Evolutionary conservation across 2,797 vertebrate genomes (phyloP).

Genomic region (Loris lydekkerianus): DNA sequence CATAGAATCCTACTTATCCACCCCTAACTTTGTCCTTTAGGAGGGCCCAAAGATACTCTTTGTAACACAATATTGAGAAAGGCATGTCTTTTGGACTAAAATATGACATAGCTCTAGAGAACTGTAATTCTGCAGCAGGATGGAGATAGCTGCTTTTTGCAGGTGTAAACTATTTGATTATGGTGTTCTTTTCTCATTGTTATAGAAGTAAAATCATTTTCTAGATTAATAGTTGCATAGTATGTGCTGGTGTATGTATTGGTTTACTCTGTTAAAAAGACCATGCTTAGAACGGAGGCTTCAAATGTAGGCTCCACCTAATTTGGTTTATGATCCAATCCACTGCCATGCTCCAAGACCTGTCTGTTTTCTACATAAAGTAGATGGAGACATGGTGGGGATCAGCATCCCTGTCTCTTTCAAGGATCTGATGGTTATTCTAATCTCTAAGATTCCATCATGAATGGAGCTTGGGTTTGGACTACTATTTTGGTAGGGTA

Average conservation of each 20-base stretch:
- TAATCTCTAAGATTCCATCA: background rate
- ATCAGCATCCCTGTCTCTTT: background rate
- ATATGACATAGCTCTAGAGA: background rate
- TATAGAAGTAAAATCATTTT: background rate
- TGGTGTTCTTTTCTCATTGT: background rate
- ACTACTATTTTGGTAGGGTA: background rate
- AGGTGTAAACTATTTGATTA: background rate
- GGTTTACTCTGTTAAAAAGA: constrained; percentile 10
- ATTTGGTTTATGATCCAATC: background rate
- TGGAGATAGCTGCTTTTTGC: background rate
- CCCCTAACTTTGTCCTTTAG: background rate
- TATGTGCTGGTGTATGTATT: background rate
- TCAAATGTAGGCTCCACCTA: background rate
- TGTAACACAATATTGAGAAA: background rate
- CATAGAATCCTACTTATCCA: background rate
- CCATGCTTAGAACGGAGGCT: background rate
- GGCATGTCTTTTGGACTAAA: background rate
- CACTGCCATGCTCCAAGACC: background rate
- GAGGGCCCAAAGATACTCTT: background rate
- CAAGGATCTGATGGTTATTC: background rate
- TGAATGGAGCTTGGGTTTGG: background rate
- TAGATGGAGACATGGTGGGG: background rate
- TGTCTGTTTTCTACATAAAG: background rate
- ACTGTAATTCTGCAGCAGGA: background rate
- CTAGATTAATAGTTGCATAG: background rate